Evolutionary conservation across 2,888 invertebrate species (phyloP).

Genomic region (Amiota minor): DNA sequence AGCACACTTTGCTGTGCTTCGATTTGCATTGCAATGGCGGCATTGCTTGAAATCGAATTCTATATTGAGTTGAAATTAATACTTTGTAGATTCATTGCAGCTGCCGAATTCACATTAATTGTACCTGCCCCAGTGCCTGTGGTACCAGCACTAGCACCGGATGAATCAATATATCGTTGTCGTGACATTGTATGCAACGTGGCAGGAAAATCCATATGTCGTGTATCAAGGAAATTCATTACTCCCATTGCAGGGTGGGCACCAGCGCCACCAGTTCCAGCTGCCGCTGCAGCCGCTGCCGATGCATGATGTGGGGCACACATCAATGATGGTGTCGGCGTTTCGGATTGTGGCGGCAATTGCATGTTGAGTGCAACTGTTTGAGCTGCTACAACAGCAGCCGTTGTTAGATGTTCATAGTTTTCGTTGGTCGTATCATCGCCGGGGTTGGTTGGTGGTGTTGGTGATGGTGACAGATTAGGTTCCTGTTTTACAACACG

Average conservation of each 20-base stretch:
- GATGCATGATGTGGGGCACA: slow-evolving; percentile 76
- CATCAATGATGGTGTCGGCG: slow-evolving; percentile 76
- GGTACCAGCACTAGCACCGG: slow-evolving; percentile 57
- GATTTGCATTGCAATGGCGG: slow-evolving; percentile 46
- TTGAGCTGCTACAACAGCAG: slow-evolving; percentile 66
- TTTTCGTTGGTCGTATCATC: slow-evolving; percentile 74
- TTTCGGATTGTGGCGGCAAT: slow-evolving; percentile 73
- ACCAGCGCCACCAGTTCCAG: slow-evolving; percentile 52
- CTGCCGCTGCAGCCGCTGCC: slow-evolving; percentile 46
- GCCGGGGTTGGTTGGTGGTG: slow-evolving; percentile 67
- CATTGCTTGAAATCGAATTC: slow-evolving; percentile 72
- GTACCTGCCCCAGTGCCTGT: slow-evolving; percentile 62
- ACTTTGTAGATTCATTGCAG: slow-evolving; percentile 82
- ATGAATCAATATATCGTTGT: slow-evolving; percentile 73
- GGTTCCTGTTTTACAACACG: slow-evolving; percentile 80
- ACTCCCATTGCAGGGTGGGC: slow-evolving; percentile 78
- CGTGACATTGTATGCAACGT: slow-evolving; percentile 78
- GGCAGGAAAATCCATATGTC: slow-evolving; percentile 80
- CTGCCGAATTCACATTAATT: slow-evolving; percentile 75
- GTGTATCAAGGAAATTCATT: slow-evolving; percentile 81
- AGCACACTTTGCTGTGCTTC: slow-evolving; percentile 44
- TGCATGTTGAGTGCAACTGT: slow-evolving; percentile 73
- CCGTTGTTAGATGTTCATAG: slow-evolving; percentile 71
- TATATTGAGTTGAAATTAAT: slow-evolving; percentile 86
- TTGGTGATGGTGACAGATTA: slow-evolving; percentile 78